Base-by-base conservation (phyloP, 2,113 vertebrate genomes). In the Centropristis striata region DNA sequence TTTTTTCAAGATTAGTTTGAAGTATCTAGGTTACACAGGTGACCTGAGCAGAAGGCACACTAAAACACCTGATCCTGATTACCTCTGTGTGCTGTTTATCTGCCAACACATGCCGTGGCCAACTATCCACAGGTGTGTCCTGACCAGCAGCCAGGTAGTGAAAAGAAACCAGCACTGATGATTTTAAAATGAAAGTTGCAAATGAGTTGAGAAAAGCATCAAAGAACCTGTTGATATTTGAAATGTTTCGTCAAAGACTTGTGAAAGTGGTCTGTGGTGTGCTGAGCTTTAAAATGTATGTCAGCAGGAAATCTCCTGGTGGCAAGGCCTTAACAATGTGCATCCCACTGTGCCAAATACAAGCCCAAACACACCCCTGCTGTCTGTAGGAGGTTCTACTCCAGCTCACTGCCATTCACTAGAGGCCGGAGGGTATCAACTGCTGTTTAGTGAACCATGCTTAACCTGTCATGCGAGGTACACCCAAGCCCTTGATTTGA, bases 361-460 rank as follows among this genome's bases (percentile, higher is more conserved):
- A 91, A 88, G 90, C 73, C 90, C 74, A 50, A 75, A 92, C 92
- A 90, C 68, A 67, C 42, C 75, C 88, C 85, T 81, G 73, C 76
- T 75, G 71, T 80, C 71, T 67, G 79, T 14, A 37, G 74, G 78
- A 67, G 65, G 73, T 77, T 66, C 49, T 44, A 1, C 41, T 37
- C 2, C 20, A 77, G 78, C 71, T 42, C 60, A 15, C 18, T 28
- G 49, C 58, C 59, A 58, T 71, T 90, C 65, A 63, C 44, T 0
- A 2, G 12, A 32, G 39, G n/a, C 27, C 55, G 59, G 25, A 32
- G 20, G 51, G 55, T 15, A 50, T 66, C n/a, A 50, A 23, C 57
- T 27, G 13, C 18, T 61, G 21, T 67, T 55, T 75, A 15, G 27
- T 39, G 58, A 75, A 84, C 79, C 14, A 2, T 12, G 81, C 36